Percentiles rank a stretch among this genome's conserved stretches.
Conservation (phyloP, 2,113 vertebrate genomes). For the Cariama cristata region DNA sequence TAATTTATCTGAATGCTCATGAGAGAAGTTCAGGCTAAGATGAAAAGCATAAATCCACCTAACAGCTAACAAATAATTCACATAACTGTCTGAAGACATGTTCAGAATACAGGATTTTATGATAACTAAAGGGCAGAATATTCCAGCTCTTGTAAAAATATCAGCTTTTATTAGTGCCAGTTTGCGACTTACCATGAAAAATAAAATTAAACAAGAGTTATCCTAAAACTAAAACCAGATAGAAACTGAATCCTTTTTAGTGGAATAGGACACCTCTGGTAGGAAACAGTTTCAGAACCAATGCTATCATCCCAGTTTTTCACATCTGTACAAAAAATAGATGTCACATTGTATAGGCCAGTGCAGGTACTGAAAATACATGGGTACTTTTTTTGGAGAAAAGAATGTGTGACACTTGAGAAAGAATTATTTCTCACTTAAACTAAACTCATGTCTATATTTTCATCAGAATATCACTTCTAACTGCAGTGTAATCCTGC, state of each 20-base stretch:
- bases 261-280: background rate
- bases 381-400: background rate
- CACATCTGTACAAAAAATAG: background rate
- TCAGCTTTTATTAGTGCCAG: background rate
- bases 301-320: background rate
- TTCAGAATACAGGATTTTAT: constrained; percentile 27
- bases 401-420: background rate
- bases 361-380: background rate
- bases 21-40: constrained; percentile 45
- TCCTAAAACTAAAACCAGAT: background rate
- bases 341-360: background rate
- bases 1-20: constrained; percentile 55
- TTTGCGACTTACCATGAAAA: background rate
- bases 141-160: background rate
- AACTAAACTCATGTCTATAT: background rate
- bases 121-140: background rate
- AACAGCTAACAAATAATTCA: constrained; percentile 52
- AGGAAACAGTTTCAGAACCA: background rate
- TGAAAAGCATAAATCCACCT: constrained; percentile 52
- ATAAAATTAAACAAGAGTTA: background rate
- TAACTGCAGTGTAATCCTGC: background rate
- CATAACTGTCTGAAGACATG: background rate
- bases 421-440: background rate
- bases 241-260: background rate
- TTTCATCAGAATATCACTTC: background rate